A percentile compares a stretch with the other conserved stretches of the same genome.
Evolutionary conservation across 2,797 vertebrate genomes (phyloP).

Genomic region (Bradypodion ventrale): DNA sequence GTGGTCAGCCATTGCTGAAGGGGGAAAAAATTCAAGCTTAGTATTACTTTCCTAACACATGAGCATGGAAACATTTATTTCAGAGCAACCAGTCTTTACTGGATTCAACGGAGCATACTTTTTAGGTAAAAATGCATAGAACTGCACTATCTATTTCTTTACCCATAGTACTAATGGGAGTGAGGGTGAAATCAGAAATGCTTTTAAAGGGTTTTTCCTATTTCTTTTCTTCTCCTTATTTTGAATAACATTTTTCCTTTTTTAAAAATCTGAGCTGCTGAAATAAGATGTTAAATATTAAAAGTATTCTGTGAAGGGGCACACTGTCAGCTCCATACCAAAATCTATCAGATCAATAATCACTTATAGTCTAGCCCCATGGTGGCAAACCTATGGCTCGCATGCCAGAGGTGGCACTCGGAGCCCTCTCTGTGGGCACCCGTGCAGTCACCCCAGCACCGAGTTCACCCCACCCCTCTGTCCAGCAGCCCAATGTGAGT

Average conservation of each 20-base stretch:
- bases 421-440: too few species aligned
- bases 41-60: neutral
- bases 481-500: too few species aligned
- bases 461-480: too few species aligned
- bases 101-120: neutral
- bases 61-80: neutral
- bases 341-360: neutral
- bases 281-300: neutral
- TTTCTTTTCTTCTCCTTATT: neutral
- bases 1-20: neutral
- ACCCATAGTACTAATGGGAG: neutral
- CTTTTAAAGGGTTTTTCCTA: neutral
- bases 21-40: neutral
- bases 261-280: neutral
- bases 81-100: neutral
- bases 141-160: neutral
- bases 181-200: neutral
- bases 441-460: too few species aligned
- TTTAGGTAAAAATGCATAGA: neutral
- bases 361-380: conserved; percentile 5
- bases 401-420: too few species aligned
- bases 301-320: neutral
- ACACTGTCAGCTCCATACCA: neutral
- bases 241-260: neutral
- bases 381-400: too few species aligned